A percentile compares a stretch with the other conserved stretches of the same genome.
phyloP scores from a whole-genome alignment of 2,888 invertebrate species.

The Hedychridium roseum region DNA sequence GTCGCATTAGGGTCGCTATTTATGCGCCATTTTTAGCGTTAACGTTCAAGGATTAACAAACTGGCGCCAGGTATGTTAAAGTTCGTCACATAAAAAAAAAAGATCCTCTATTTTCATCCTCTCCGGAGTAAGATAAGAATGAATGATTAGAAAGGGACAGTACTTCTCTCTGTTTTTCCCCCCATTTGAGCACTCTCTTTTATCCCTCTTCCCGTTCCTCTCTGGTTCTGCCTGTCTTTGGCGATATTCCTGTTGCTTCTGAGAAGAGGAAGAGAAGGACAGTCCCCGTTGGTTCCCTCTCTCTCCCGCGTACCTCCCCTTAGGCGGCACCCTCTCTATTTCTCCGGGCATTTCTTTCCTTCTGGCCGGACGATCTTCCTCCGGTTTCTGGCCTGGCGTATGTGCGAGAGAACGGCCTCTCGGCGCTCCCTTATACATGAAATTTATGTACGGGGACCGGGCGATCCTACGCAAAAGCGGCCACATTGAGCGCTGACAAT shows the following conservation, averaged over 20 bases:
- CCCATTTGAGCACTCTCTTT: too few species aligned
- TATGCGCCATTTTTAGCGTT: too few species aligned
- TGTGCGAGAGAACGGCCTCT: background rate
- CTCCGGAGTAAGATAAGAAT: too few species aligned
- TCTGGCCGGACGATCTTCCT: too few species aligned
- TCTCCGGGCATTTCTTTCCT: background rate
- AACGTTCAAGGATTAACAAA: slow-evolving; percentile 43
- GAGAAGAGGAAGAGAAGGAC: too few species aligned
- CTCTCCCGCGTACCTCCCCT: slow-evolving; percentile 8
- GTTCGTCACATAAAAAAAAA: too few species aligned
- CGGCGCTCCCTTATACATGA: slow-evolving; percentile 41
- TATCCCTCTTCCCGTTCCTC: background rate
- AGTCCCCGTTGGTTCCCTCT: too few species aligned
- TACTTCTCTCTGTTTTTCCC: too few species aligned
- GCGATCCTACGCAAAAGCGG: slow-evolving; percentile 43
- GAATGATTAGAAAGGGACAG: too few species aligned
- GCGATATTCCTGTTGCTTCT: too few species aligned
- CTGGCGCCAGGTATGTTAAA: slow-evolving; percentile 42
- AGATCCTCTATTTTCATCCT: too few species aligned
- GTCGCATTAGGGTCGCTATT: slow-evolving; percentile 30
- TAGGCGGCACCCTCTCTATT: slow-evolving; percentile 19
- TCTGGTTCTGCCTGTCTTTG: background rate
- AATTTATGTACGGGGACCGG: slow-evolving; percentile 40
- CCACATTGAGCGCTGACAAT: slow-evolving; percentile 57
- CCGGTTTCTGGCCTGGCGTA: background rate